A percentile compares a stretch with the other conserved stretches of the same genome.
Conservation (phyloP, 2,888 invertebrate genomes). For the Ernsta delagoae region DNA sequence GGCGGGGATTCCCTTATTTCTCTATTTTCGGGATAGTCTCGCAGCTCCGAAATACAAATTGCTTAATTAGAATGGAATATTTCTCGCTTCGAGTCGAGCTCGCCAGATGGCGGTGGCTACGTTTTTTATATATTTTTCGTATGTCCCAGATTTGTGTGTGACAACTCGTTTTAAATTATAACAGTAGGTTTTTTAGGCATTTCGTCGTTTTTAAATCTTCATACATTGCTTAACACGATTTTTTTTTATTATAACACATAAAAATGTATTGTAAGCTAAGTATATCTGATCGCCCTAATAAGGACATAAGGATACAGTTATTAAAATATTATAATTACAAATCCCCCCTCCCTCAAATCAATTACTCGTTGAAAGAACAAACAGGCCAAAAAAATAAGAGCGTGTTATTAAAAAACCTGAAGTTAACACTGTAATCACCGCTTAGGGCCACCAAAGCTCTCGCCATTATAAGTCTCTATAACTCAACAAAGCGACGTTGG, state of each 20-base stretch:
- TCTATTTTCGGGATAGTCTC: constrained; percentile 18
- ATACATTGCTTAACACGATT: too few relatives aligned
- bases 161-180: not conserved
- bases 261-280: too few relatives aligned
- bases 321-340: too few relatives aligned
- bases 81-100: not conserved
- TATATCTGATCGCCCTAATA: too few relatives aligned
- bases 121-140: not conserved
- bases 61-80: constrained; percentile 16
- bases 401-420: not conserved
- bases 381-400: not conserved
- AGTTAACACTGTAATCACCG: constrained; percentile 14
- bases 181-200: not conserved
- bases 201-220: not conserved
- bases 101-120: not conserved
- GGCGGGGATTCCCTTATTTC: constrained; percentile 18
- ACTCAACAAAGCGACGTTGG: constrained; percentile 22
- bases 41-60: constrained; percentile 29
- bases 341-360: too few relatives aligned
- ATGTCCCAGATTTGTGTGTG: not conserved
- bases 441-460: constrained; percentile 16
- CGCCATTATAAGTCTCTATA: constrained; percentile 25
- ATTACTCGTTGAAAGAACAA: too few relatives aligned
- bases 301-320: too few relatives aligned
- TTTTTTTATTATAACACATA: too few relatives aligned